Conservation (phyloP, 1,140 invertebrate genomes). For the Ostrea denselamellosa region DNA sequence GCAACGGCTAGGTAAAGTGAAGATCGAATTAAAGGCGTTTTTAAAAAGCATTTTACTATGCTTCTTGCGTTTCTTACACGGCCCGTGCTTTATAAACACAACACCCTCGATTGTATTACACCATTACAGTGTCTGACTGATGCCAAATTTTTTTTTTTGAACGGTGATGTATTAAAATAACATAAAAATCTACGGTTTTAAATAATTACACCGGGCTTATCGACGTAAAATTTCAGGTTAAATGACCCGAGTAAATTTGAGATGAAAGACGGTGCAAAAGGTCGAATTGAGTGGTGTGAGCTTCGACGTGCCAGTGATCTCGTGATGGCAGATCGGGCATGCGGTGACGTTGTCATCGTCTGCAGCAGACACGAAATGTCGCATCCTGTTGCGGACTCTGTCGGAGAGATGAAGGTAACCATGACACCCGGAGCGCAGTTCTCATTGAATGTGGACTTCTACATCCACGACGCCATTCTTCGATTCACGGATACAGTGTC, state of each 20-base stretch:
- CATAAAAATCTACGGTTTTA: slow-evolving; percentile 41
- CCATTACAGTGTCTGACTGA: slow-evolving; percentile 21
- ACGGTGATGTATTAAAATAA: slow-evolving; percentile 33
- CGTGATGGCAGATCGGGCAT: slow-evolving; percentile 23
- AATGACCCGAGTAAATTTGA: slow-evolving; percentile 43
- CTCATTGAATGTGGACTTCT: neutral
- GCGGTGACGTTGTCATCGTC: neutral
- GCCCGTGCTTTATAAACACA: slow-evolving; percentile 6
- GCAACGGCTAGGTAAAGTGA: neutral
- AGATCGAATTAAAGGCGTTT: neutral
- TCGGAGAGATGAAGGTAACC: neutral
- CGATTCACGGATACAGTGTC: no score
- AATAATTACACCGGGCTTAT: slow-evolving; percentile 35
- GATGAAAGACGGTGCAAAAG: slow-evolving; percentile 40
- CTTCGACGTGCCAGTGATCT: slow-evolving; percentile 35
- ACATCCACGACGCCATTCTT: neutral
- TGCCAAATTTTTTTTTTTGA: slow-evolving; percentile 15
- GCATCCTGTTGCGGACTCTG: neutral
- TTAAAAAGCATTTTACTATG: slow-evolving; percentile 6
- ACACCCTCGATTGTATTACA: slow-evolving; percentile 18
- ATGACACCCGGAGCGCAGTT: neutral
- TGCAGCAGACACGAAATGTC: slow-evolving; percentile 21
- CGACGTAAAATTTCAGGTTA: slow-evolving; percentile 24
- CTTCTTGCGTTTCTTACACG: neutral
- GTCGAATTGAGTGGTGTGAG: slow-evolving; percentile 30